These are phyloP conservation scores for Hypercompe scribonia DNA, from an alignment of 2,888 invertebrate species.

Conservation along the genomic window DNA sequence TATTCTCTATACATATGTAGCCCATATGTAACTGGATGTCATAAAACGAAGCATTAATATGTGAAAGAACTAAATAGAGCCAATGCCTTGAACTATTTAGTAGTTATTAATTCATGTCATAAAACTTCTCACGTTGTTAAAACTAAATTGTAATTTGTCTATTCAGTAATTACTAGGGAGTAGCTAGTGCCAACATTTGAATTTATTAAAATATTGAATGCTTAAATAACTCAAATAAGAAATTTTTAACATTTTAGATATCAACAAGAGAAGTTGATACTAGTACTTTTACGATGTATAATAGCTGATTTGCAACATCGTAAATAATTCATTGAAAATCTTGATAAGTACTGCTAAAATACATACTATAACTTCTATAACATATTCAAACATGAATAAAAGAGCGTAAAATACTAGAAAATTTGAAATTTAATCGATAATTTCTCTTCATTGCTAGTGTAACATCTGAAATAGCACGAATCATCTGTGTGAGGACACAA, in stretches of 20 bases:
- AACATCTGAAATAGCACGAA: constrained; percentile 59
- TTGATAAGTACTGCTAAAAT: too few relatives aligned
- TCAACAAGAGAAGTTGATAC: background rate
- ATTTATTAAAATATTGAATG: background rate
- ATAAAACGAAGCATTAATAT: too few relatives aligned
- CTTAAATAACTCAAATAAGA: background rate
- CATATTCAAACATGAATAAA: background rate
- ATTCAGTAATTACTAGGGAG: background rate
- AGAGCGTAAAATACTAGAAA: background rate
- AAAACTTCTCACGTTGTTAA: background rate
- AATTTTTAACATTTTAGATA: background rate
- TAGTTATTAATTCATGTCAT: background rate
- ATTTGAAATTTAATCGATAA: background rate
- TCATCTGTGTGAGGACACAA: constrained; percentile 59
- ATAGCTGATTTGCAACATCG: too few relatives aligned
- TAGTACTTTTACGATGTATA: too few relatives aligned
- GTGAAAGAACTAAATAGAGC: background rate
- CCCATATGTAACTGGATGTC: too few relatives aligned
- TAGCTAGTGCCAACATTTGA: background rate
- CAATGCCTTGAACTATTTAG: background rate
- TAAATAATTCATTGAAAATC: too few relatives aligned
- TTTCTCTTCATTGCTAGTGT: constrained; percentile 55
- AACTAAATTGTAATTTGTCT: background rate
- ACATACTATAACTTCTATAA: too few relatives aligned
- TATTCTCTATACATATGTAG: too few relatives aligned